Conservation (phyloP, 2,797 vertebrate species). For the Pempheris klunzingeri region DNA sequence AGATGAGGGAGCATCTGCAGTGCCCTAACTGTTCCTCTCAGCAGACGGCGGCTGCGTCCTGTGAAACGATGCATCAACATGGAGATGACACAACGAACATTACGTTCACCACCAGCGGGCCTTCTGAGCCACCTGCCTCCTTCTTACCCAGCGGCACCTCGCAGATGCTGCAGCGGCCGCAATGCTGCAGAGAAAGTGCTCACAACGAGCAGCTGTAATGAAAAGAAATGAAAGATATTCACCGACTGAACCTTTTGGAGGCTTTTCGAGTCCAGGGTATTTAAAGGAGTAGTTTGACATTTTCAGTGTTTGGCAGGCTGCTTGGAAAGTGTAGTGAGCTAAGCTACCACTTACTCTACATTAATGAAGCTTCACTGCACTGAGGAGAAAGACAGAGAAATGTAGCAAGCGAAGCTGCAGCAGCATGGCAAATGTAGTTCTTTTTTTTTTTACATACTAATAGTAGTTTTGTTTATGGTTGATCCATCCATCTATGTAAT, state of each 20-base stretch:
- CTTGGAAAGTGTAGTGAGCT: too few species aligned
- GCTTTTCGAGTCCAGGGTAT: background rate
- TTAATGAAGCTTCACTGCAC: too few species aligned
- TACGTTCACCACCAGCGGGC: slow-evolving; percentile 25
- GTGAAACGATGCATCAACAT: slow-evolving; percentile 76
- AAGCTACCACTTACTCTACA: too few species aligned
- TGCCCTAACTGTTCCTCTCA: slow-evolving; percentile 34
- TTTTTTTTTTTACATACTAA: too few species aligned
- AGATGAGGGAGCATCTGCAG: slow-evolving; percentile 52
- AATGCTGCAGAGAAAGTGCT: slow-evolving; percentile 12
- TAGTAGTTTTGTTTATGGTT: too few species aligned
- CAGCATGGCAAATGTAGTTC: too few species aligned
- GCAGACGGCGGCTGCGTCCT: slow-evolving; percentile 54
- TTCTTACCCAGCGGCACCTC: slow-evolving; percentile 26
- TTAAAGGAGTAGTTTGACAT: background rate
- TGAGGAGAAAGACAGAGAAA: too few species aligned
- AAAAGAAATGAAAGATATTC: background rate
- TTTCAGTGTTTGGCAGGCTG: too few species aligned
- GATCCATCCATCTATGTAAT: too few species aligned
- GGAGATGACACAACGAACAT: slow-evolving; percentile 63
- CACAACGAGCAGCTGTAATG: background rate
- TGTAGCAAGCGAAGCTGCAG: too few species aligned
- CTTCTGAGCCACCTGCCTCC: slow-evolving; percentile 49
- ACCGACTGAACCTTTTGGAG: background rate
- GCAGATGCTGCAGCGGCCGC: slow-evolving; percentile 45